Evolutionary conservation across 1,140 invertebrate genomes (phyloP).

Genomic region (Steinernema khuongi): DNA sequence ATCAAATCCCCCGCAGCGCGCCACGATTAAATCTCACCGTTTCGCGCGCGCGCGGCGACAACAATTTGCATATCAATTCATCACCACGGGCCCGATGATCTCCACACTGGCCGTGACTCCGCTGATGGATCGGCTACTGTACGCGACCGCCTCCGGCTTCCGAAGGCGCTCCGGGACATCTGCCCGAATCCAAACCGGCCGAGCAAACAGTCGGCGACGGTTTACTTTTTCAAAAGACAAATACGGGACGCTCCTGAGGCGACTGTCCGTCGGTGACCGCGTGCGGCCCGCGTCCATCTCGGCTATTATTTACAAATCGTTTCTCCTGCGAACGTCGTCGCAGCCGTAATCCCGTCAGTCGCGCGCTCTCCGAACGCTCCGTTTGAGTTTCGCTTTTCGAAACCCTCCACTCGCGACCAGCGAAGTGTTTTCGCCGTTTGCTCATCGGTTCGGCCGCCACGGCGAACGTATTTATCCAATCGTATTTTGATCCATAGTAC

Average conservation of each 20-base stretch:
- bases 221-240: conserved; percentile 12
- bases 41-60: conserved; percentile 10
- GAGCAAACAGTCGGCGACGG: not conserved
- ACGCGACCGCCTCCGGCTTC: too few relatives aligned
- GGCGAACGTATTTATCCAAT: too few relatives aligned
- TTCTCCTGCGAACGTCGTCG: too few relatives aligned
- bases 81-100: not conserved
- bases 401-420: not conserved
- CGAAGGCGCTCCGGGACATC: not conserved
- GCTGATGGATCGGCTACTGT: too few relatives aligned
- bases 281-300: not conserved
- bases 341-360: not conserved
- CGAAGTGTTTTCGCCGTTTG: too few relatives aligned
- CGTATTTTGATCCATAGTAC: too few relatives aligned
- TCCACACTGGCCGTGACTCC: not conserved
- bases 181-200: conserved; percentile 6
- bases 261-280: not conserved
- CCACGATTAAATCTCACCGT: conserved; percentile 10
- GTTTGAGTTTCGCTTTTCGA: conserved; percentile 15
- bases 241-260: conserved; percentile 1
- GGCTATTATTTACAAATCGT: conserved; percentile 17
- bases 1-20: conserved; percentile 16
- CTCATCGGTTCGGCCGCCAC: too few relatives aligned
- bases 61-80: conserved; percentile 12
- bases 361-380: not conserved